Evolutionary conservation across 1,140 invertebrate genomes (phyloP), one percentile per base, ranked within the genome.

Genomic region (Drosophila obscura): DNA sequence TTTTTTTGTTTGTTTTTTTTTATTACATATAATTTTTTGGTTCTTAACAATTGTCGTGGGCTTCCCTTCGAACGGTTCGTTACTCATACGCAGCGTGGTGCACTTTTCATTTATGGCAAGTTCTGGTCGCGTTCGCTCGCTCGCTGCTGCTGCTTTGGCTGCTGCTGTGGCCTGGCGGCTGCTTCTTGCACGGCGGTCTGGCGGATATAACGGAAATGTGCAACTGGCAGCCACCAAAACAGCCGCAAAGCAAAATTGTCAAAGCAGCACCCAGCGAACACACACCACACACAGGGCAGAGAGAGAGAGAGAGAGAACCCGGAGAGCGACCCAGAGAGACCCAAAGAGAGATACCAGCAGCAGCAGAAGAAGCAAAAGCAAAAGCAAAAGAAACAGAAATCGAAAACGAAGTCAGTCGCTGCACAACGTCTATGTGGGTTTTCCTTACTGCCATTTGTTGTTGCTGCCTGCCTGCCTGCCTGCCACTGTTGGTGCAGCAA

Each of bases 171-270:
- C 22, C 22, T 24, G 11, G n/a, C 55, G 15, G 43, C 28, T 57
- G 55, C 24, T 46, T 64, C 44, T 58, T 64, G 76, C 73, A 75
- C 60, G 65, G 72, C 72, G 60, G 73, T 77, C 75, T 80, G 83
- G 66, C 82, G 78, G 82, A 87, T 87, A 87, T 85, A 85, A 85
- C 82, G 82, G 82, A 85, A 85, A 85, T 85, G 82, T 87, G 82
- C 83, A 87, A 88, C 83, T 87, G 83, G 76, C 83, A 76, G 74
- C 68, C 76, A 71, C 71, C 71, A 60, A 71, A 82, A 75, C 74
- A 74, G 63, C 68, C 71, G 69, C 77, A 61, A 75, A 85, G 74
- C 74, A 71, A 82, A 87, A 82, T 87, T 85, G 78, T 87, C 83
- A 88, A 74, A 39, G 35, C 35, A 39, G 35, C 35, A 31, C 28